These are phyloP conservation scores for Poeciliopsis occidentalis DNA, from an alignment of 2,113 vertebrate genomes.

Conservation along the genomic window DNA sequence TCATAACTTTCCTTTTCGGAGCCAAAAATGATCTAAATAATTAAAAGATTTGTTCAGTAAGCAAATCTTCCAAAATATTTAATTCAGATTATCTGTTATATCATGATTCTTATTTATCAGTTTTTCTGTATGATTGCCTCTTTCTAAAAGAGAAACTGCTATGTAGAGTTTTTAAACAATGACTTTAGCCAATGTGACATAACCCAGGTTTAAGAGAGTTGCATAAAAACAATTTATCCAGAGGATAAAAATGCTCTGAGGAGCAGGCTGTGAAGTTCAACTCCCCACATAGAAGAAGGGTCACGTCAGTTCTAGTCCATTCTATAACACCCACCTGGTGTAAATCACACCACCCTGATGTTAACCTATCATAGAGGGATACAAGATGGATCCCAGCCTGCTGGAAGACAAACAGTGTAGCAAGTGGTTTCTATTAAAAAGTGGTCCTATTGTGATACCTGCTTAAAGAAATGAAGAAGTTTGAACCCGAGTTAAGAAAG, in stretches of 20 bases:
- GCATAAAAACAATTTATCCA: too few species aligned
- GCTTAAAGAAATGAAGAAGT: neutral
- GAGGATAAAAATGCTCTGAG: neutral
- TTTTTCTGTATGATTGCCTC: too few species aligned
- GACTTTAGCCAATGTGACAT: too few species aligned
- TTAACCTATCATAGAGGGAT: conserved; percentile 30
- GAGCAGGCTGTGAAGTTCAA: neutral
- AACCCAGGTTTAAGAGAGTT: too few species aligned
- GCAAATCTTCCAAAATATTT: too few species aligned
- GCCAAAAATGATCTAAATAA: too few species aligned
- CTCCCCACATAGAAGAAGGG: conserved; percentile 19
- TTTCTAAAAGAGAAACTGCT: too few species aligned
- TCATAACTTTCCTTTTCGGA: too few species aligned
- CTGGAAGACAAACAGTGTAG: conserved; percentile 29
- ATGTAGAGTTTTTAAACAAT: too few species aligned
- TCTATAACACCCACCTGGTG: conserved; percentile 53
- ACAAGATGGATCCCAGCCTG: conserved; percentile 14
- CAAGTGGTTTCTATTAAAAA: conserved; percentile 29
- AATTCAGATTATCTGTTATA: too few species aligned
- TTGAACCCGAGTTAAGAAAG: neutral
- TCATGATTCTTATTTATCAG: too few species aligned
- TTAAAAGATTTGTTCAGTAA: too few species aligned
- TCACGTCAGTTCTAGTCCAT: conserved; percentile 32
- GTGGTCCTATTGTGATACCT: neutral
- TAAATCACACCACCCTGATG: conserved; percentile 49